phyloP scores from a whole-genome alignment of 2,888 invertebrate species.

The Drosophila multiciliata region DNA sequence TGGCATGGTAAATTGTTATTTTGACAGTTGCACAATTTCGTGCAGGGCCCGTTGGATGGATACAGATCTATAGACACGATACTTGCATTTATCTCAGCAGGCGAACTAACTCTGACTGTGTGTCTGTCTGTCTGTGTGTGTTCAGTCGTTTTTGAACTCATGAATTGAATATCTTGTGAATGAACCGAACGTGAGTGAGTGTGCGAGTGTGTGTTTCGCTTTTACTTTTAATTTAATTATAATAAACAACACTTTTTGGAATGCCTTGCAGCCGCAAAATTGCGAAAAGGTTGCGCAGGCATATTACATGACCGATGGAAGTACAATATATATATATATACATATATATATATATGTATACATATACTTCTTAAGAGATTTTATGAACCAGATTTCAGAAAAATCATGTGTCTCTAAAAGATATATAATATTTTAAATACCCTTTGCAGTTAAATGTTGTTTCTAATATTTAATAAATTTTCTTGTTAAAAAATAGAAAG shows the following conservation, averaged over 20 bases:
- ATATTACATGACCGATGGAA: background rate
- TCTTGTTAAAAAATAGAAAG: background rate
- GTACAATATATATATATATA: background rate
- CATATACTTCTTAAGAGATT: background rate
- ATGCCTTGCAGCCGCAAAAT: conserved; percentile 3
- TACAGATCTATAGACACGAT: conserved; percentile 72
- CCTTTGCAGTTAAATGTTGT: background rate
- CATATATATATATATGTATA: background rate
- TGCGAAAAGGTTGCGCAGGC: background rate
- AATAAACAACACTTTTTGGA: conserved; percentile 27
- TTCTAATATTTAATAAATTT: background rate
- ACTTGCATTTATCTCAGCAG: conserved; percentile 28
- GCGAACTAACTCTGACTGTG: conserved; percentile 6
- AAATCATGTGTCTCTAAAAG: background rate
- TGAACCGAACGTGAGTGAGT: conserved; percentile 64
- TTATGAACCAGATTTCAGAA: background rate
- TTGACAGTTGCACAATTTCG: conserved; percentile 80
- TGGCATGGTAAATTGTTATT: conserved; percentile 71
- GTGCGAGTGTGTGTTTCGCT: conserved; percentile 55
- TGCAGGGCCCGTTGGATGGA: conserved; percentile 64
- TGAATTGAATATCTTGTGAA: conserved; percentile 72
- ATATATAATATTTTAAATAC: background rate
- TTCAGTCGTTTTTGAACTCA: conserved; percentile 63
- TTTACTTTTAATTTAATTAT: conserved; percentile 67
- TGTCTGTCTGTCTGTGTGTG: conserved; percentile 30